Percentiles rank a stretch among this genome's conserved stretches.
These are phyloP conservation scores for Sitodiplosis mosellana DNA, from an alignment of 1,140 invertebrate species.

Conservation along the genomic window DNA sequence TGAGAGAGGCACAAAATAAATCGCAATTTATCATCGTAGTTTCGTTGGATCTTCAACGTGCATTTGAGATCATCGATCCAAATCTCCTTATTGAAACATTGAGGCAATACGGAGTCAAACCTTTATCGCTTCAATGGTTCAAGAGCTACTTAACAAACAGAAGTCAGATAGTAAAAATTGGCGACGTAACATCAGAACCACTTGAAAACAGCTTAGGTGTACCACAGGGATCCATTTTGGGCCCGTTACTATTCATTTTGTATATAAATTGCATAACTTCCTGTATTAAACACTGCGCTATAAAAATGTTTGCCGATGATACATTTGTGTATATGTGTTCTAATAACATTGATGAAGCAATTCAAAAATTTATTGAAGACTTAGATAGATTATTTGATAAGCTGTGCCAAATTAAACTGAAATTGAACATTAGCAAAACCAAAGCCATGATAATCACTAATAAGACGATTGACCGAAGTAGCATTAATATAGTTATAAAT, in stretches of 20 bases:
- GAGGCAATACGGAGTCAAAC: background rate
- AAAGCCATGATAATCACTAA: background rate
- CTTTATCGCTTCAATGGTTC: background rate
- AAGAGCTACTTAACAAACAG: background rate
- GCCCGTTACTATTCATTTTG: background rate
- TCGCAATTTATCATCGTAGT: background rate
- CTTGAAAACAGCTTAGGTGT: background rate
- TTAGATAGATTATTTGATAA: background rate
- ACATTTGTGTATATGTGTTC: background rate
- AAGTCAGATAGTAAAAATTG: background rate
- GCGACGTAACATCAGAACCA: background rate
- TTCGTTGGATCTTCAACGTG: background rate
- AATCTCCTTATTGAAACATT: background rate
- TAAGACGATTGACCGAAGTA: background rate
- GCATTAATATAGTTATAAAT: background rate
- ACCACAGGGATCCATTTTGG: slow-evolving; percentile 1
- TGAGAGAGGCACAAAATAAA: background rate
- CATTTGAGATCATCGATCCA: background rate
- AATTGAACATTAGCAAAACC: background rate
- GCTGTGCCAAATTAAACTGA: background rate
- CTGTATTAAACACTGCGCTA: background rate
- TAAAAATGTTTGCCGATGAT: background rate
- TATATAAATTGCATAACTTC: background rate
- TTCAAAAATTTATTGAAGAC: background rate
- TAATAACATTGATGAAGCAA: background rate